phyloP scores from a whole-genome alignment of 2,113 vertebrate genomes.

The Pitta sordida region DNA sequence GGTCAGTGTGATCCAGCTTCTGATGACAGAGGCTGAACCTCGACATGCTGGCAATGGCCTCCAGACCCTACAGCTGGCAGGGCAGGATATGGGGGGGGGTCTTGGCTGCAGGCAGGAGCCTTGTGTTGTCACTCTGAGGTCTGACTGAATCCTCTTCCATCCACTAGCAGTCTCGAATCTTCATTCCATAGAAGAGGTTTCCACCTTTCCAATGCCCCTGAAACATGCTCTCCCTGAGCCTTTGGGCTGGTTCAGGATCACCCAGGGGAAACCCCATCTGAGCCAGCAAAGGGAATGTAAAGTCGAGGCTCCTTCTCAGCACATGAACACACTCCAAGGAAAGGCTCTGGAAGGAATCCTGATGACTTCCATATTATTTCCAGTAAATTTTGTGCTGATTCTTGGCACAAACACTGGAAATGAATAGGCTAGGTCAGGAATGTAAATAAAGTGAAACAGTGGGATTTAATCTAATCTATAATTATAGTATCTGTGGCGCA shows the following conservation, averaged over 20 bases:
- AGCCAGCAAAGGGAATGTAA: slow-evolving; percentile 1
- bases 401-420: slow-evolving; percentile 71
- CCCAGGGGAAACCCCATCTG: background rate
- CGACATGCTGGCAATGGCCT: rapidly evolving
- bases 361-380: slow-evolving; percentile 73
- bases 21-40: background rate
- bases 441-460: slow-evolving; percentile 71
- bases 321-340: slow-evolving; percentile 42
- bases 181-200: background rate
- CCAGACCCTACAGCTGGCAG: background rate
- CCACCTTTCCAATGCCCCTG: background rate
- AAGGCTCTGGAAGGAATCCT: slow-evolving; percentile 63
- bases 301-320: slow-evolving; percentile 7
- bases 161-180: background rate
- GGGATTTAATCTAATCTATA: slow-evolving; percentile 71
- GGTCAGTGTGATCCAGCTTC: background rate
- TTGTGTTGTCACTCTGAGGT: background rate
- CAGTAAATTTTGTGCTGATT: slow-evolving; percentile 72
- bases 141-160: background rate
- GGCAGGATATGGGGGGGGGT: background rate
- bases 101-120: background rate
- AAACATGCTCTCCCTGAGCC: background rate
- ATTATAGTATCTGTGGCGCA: slow-evolving; percentile 60
- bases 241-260: background rate
- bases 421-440: slow-evolving; percentile 70